Conservation (phyloP, 1,140 invertebrate species). For the Drosophila kepulauana region DNA sequence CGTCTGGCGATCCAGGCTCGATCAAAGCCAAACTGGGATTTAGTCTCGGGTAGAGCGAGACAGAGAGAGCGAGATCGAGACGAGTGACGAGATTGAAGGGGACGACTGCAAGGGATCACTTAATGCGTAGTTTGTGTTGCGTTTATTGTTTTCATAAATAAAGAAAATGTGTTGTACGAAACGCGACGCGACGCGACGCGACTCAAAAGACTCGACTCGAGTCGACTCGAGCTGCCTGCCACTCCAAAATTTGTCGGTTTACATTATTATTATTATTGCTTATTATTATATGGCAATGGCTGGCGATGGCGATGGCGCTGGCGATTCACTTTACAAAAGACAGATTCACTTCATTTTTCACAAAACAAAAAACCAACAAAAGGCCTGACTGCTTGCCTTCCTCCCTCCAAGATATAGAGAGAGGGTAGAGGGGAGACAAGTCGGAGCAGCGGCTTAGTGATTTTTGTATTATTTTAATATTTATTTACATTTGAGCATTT, state of each 20-base stretch:
- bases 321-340: constrained; percentile 72
- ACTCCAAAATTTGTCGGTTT: constrained; percentile 73
- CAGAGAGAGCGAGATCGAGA: background rate
- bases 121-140: constrained; percentile 79
- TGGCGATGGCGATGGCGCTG: constrained; percentile 42
- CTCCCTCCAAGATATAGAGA: background rate
- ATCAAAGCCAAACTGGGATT: background rate
- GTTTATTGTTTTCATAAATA: constrained; percentile 83
- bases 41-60: background rate
- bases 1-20: constrained; percentile 45
- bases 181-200: constrained; percentile 4
- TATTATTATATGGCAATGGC: constrained; percentile 53
- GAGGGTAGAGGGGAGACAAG: constrained; percentile 22
- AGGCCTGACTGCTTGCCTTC: constrained; percentile 1
- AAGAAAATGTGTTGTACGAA: constrained; percentile 50
- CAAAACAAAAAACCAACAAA: constrained; percentile 62
- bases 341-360: constrained; percentile 82
- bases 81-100: background rate
- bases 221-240: constrained; percentile 31
- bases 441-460: constrained; percentile 46
- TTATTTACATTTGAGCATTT: constrained; percentile 83
- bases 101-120: constrained; percentile 19
- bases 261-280: constrained; percentile 68
- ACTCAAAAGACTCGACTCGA: background rate
- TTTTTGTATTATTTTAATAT: constrained; percentile 84